Evolutionary conservation across 2,797 vertebrate species (phyloP).

Genomic region (Cottoperca gobio): DNA sequence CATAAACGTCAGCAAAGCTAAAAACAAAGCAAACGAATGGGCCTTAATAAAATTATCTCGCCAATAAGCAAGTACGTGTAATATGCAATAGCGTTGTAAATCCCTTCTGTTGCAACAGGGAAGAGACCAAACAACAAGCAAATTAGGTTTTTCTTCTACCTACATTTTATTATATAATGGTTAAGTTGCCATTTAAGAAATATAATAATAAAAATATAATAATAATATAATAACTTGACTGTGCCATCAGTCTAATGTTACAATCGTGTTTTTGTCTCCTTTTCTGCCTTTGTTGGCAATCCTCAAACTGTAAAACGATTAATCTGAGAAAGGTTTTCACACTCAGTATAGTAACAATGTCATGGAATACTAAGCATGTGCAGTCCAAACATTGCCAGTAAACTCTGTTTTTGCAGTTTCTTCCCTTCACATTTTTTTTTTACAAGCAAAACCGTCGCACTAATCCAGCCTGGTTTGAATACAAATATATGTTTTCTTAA

Average conservation of each 20-base stretch:
- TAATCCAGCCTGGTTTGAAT: conserved; percentile 18
- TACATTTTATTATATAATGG: conserved; percentile 22
- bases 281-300: neutral
- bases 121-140: conserved; percentile 20
- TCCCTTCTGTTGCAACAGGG: conserved; percentile 22
- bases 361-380: conserved; percentile 21
- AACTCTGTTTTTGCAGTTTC: neutral
- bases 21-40: conserved; percentile 29
- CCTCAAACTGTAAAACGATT: conserved; percentile 3
- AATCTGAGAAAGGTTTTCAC: neutral
- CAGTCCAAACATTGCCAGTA: conserved; percentile 12
- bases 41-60: conserved; percentile 27
- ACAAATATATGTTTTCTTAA: conserved; percentile 20
- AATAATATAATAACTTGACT: conserved; percentile 15
- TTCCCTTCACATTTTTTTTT: conserved; percentile 1
- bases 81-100: conserved; percentile 31
- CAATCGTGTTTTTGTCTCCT: neutral
- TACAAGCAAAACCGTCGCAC: conserved; percentile 10
- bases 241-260: neutral
- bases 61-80: conserved; percentile 4
- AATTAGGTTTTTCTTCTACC: conserved; percentile 22
- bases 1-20: conserved; percentile 30
- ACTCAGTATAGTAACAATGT: neutral
- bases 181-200: conserved; percentile 9
- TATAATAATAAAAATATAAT: too few relatives aligned